phyloP scores from a whole-genome alignment of 2,888 invertebrate species.

The Selenia dentaria region DNA sequence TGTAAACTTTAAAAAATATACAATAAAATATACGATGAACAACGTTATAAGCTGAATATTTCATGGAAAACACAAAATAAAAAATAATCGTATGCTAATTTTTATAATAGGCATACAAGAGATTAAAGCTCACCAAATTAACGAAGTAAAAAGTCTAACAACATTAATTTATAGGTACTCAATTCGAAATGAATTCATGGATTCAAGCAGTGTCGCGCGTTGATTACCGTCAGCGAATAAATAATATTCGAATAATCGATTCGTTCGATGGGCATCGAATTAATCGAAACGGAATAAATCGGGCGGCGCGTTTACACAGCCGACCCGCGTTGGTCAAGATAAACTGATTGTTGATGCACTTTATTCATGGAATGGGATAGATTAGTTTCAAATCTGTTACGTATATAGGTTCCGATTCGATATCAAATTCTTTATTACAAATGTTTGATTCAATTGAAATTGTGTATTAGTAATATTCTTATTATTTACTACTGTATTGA shows the following conservation, averaged over 20 bases:
- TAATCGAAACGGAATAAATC: conserved; percentile 58
- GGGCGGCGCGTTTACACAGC: conserved; percentile 15
- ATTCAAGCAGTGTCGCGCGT: conserved; percentile 62
- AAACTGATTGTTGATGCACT: conserved; percentile 11
- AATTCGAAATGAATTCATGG: conserved; percentile 58
- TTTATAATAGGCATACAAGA: too few relatives aligned
- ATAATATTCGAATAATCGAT: conserved; percentile 55
- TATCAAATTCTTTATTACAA: too few relatives aligned
- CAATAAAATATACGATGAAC: too few relatives aligned
- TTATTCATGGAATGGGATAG: conserved; percentile 9
- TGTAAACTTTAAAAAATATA: too few relatives aligned
- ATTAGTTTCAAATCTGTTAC: conserved; percentile 16
- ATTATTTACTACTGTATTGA: too few relatives aligned
- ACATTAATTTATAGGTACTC: conserved; percentile 29
- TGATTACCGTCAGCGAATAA: conserved; percentile 75
- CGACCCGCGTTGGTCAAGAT: conserved; percentile 4
- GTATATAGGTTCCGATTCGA: conserved; percentile 8
- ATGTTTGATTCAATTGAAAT: too few relatives aligned
- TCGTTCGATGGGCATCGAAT: conserved; percentile 56
- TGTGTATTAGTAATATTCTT: too few relatives aligned
- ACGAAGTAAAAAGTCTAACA: background rate
- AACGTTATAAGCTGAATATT: too few relatives aligned
- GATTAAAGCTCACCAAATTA: background rate
- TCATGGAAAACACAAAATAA: too few relatives aligned
- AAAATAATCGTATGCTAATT: too few relatives aligned